Conservation (phyloP, 1,140 invertebrate species). For the Acromyrmex echinatior region DNA sequence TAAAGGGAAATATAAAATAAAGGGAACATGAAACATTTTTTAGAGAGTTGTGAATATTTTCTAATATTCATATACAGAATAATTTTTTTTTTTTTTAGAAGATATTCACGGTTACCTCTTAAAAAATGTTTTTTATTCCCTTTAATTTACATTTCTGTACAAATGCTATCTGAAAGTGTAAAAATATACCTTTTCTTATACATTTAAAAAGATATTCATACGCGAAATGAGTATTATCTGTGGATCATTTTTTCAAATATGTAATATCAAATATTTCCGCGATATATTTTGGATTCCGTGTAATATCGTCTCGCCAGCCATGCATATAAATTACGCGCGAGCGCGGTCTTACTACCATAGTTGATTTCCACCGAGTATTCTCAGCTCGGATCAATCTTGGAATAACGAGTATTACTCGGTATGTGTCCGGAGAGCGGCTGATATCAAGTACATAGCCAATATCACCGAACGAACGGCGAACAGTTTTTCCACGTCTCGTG, state of each 20-base stretch:
- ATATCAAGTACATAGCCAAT: conserved; percentile 29
- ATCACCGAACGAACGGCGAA: conserved; percentile 16
- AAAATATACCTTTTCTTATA: too few relatives aligned
- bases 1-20: not conserved
- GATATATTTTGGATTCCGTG: conserved; percentile 15
- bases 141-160: too few relatives aligned
- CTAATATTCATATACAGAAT: not conserved
- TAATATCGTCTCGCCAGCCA: conserved; percentile 21
- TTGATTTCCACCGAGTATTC: conserved; percentile 59
- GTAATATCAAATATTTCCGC: conserved; percentile 30
- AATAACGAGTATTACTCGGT: conserved; percentile 46
- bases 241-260: not conserved
- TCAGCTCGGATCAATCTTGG: conserved; percentile 39
- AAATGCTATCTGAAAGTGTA: too few relatives aligned
- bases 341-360: not conserved
- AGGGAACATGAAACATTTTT: not conserved
- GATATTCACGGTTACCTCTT: too few relatives aligned
- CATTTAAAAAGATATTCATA: not conserved
- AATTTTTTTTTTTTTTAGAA: too few relatives aligned
- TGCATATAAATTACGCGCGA: conserved; percentile 55
- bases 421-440: conserved; percentile 1
- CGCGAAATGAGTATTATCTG: not conserved
- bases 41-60: not conserved
- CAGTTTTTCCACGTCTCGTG: not conserved
- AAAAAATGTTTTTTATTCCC: too few relatives aligned